Conservation (phyloP, 2,888 invertebrate genomes). For the Orgyia antiqua region DNA sequence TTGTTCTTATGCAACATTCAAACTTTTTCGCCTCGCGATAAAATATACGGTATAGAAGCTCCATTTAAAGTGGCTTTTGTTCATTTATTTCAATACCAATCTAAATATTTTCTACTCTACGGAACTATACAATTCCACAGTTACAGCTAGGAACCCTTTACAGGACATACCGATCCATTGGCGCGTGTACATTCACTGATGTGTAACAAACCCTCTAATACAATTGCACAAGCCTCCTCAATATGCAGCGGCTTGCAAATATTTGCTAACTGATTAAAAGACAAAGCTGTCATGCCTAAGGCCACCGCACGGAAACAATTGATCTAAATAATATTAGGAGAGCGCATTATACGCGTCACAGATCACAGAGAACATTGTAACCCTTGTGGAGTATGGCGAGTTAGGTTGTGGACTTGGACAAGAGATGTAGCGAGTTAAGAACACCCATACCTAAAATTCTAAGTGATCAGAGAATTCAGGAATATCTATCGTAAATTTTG, state of each 20-base stretch:
- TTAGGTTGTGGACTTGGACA: conserved; percentile 14
- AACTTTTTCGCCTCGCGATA: no score
- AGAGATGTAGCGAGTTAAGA: no score
- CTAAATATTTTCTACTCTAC: no score
- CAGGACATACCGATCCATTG: conserved; percentile 49
- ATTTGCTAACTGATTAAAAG: conserved; percentile 74
- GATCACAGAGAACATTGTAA: conserved; percentile 54
- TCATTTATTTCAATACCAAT: no score
- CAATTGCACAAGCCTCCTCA: conserved; percentile 72
- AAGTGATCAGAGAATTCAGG: no score
- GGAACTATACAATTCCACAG: no score
- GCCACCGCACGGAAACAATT: conserved; percentile 57
- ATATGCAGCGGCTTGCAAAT: conserved; percentile 62
- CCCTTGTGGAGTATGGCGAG: conserved; percentile 17
- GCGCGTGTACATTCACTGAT: conserved; percentile 37
- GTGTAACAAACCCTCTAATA: conserved; percentile 54
- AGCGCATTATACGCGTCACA: conserved; percentile 55
- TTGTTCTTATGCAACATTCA: no score
- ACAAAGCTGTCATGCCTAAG: conserved; percentile 62
- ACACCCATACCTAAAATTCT: no score
- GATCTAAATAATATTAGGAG: conserved; percentile 70
- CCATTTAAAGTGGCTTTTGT: no score
- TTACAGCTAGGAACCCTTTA: conserved; percentile 25
- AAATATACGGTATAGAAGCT: no score
- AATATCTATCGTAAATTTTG: no score